phyloP scores from a whole-genome alignment of 2,797 vertebrate species.

The Brachyalestes nurse region DNA sequence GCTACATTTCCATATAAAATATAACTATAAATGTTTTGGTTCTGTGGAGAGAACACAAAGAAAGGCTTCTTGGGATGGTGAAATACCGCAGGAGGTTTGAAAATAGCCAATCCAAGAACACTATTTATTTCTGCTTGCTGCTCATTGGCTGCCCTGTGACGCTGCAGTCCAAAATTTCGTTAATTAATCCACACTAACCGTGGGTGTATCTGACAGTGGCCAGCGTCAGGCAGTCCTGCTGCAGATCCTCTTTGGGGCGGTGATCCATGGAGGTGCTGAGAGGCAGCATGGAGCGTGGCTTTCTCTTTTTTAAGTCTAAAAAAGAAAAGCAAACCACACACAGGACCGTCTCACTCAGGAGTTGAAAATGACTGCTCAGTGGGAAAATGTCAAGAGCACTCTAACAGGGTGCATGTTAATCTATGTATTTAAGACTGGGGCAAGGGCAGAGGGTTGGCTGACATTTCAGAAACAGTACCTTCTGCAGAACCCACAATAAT shows the following conservation, averaged over 20 bases:
- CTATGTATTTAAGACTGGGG: conserved; percentile 15
- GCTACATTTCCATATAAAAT: no score
- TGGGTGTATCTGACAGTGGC: conserved; percentile 73
- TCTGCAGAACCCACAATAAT: background rate
- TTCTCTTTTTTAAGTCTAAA: conserved; percentile 84
- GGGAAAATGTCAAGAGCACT: conserved; percentile 19
- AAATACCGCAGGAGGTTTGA: no score
- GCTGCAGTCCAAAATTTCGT: no score
- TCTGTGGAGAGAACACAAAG: no score
- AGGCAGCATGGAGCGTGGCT: conserved; percentile 90
- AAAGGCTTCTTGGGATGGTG: no score
- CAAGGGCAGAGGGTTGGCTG: background rate
- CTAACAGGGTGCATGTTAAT: background rate
- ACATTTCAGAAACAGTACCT: conserved; percentile 13
- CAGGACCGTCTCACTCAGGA: no score
- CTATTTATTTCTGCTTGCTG: no score
- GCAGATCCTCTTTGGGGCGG: conserved; percentile 90
- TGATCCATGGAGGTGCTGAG: conserved; percentile 93
- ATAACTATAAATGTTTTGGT: no score
- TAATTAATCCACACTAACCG: no score
- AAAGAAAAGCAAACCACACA: conserved; percentile 32
- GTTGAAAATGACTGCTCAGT: conserved; percentile 4
- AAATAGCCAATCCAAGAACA: no score
- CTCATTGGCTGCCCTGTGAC: no score
- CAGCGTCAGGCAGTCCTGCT: conserved; percentile 89